Conservation (phyloP, 2,113 vertebrate genomes). For the Anthoscopus minutus region DNA sequence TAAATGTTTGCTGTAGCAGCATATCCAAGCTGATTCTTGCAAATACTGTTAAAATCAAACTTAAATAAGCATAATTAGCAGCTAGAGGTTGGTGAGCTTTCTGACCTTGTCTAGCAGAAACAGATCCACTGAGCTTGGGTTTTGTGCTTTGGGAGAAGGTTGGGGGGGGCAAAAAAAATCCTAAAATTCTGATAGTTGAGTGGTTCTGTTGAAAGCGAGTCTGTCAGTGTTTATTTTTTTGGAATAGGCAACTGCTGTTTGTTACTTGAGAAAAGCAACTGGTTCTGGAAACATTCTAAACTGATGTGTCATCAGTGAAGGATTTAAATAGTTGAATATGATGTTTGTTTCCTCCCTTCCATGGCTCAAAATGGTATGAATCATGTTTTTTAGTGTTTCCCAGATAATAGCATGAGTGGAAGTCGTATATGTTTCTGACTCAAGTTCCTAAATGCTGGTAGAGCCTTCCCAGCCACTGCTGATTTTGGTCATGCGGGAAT, state of each 20-base stretch:
- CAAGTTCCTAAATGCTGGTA: conserved; percentile 45
- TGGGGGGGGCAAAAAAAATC: background rate
- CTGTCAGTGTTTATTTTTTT: background rate
- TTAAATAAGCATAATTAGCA: background rate
- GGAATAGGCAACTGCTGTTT: background rate
- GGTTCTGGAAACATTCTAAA: conserved; percentile 56
- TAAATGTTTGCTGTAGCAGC: background rate
- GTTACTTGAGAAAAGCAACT: conserved; percentile 25
- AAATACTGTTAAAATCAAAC: background rate
- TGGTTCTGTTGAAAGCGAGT: background rate
- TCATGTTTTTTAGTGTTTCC: conserved; percentile 68
- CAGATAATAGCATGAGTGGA: conserved; percentile 48
- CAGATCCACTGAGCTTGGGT: background rate
- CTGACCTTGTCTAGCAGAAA: background rate
- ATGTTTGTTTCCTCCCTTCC: conserved; percentile 67
- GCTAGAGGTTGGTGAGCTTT: background rate
- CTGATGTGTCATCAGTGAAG: conserved; percentile 63
- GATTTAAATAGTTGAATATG: conserved; percentile 68
- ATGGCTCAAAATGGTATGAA: conserved; percentile 61
- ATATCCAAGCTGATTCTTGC: background rate
- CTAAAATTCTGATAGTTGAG: background rate
- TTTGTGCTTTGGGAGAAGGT: background rate
- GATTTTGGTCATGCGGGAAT: conserved; percentile 50
- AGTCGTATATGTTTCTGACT: conserved; percentile 6
- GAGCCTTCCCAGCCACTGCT: conserved; percentile 29